Conservation (phyloP, 1,140 invertebrate genomes). For the Dreissena polymorpha region DNA sequence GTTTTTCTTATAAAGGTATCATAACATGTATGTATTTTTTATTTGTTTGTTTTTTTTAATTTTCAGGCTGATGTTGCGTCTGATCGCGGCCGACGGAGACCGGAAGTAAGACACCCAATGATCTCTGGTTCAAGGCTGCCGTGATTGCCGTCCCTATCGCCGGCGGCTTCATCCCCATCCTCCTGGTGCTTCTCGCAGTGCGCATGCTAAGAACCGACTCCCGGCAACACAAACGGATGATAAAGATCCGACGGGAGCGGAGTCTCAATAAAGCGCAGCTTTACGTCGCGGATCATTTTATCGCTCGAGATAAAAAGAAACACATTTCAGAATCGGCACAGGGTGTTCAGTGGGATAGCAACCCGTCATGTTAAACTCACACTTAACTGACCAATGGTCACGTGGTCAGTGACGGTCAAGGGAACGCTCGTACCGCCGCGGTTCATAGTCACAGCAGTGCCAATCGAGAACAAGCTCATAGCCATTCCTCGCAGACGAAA, state of each 20-base stretch:
- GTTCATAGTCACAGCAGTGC: no score
- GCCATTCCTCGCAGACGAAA: background rate
- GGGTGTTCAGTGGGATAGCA: no score
- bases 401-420: constrained; percentile 15
- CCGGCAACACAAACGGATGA: no score
- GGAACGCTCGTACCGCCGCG: constrained; percentile 34
- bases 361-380: background rate
- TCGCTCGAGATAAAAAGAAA: constrained; percentile 65
- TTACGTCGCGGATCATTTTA: no score
- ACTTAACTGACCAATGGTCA: background rate
- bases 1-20: no score
- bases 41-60: no score
- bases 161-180: constrained; percentile 88
- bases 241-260: no score
- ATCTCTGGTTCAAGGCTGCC: constrained; percentile 91
- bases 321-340: constrained; percentile 18
- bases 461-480: constrained; percentile 24
- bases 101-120: constrained; percentile 77
- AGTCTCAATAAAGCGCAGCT: no score
- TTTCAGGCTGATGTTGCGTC: no score
- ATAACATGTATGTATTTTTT: no score
- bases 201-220: constrained; percentile 85
- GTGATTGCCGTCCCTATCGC: constrained; percentile 92
- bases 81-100: no score
- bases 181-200: constrained; percentile 88